These are phyloP conservation scores for Actinemys pallida DNA, from an alignment of 2,113 vertebrate species.

Conservation along the genomic window DNA sequence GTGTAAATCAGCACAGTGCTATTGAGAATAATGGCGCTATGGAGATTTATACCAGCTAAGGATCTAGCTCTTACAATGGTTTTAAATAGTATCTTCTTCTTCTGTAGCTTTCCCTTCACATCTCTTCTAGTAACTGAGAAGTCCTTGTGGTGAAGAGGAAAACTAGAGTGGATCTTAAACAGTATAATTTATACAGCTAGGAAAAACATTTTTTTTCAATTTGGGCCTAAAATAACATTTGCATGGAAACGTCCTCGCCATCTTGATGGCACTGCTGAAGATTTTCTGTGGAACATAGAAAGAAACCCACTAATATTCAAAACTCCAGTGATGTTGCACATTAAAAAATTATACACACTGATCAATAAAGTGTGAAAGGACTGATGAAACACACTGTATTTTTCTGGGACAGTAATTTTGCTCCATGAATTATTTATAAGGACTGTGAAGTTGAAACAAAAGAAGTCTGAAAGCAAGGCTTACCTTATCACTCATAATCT, in stretches of 20 bases:
- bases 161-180: background rate
- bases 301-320: constrained; percentile 46
- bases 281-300: background rate
- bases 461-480: constrained; percentile 83
- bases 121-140: background rate
- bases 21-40: accelerated
- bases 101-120: background rate
- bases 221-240: constrained; percentile 12
- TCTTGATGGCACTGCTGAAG: constrained; percentile 5
- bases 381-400: constrained; percentile 89
- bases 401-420: constrained; percentile 90
- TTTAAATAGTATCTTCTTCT: background rate
- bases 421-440: constrained; percentile 92
- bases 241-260: background rate
- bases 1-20: background rate
- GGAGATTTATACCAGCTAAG: background rate
- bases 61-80: background rate
- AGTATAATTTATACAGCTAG: background rate
- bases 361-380: constrained; percentile 77
- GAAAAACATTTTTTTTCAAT: background rate
- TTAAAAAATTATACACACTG: constrained; percentile 72
- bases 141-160: background rate
- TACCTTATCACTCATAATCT: constrained; percentile 91
- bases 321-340: constrained; percentile 48
- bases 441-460: constrained; percentile 80